These are phyloP conservation scores for Platichthys stellatus DNA, from an alignment of 2,113 vertebrate species.

Conservation along the genomic window DNA sequence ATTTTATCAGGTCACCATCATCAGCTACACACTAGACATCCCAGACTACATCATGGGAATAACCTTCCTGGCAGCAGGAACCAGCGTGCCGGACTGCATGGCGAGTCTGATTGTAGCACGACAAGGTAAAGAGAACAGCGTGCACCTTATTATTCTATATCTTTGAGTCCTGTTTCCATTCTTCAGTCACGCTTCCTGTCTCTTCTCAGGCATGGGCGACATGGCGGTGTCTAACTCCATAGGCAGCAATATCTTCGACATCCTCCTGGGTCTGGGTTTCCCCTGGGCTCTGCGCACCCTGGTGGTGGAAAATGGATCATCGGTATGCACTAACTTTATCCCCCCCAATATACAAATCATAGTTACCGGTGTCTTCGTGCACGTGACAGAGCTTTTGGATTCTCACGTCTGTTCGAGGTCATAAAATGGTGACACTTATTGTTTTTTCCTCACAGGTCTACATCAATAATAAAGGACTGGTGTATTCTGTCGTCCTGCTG, in stretches of 20 bases:
- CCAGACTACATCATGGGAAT: constrained; percentile 88
- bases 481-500: constrained; percentile 85
- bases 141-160: background rate
- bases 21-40: constrained; percentile 84
- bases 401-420: background rate
- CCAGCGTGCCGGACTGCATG: constrained; percentile 87
- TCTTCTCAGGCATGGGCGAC: constrained; percentile 82
- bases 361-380: background rate
- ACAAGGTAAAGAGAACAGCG: constrained; percentile 74
- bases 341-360: background rate
- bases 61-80: constrained; percentile 85
- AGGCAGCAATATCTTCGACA: constrained; percentile 87
- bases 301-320: constrained; percentile 81
- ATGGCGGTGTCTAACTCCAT: constrained; percentile 88
- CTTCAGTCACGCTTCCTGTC: constrained; percentile 20
- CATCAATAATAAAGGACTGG: constrained; percentile 86
- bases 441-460: constrained; percentile 67
- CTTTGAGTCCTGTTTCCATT: background rate
- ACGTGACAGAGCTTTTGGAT: background rate
- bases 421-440: background rate
- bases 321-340: constrained; percentile 56
- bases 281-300: constrained; percentile 85
- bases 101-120: constrained; percentile 85
- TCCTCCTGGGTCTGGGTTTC: constrained; percentile 84
- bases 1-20: constrained; percentile 81